Conservation (phyloP, 1,140 invertebrate species). For the Bombyx mandarina region DNA sequence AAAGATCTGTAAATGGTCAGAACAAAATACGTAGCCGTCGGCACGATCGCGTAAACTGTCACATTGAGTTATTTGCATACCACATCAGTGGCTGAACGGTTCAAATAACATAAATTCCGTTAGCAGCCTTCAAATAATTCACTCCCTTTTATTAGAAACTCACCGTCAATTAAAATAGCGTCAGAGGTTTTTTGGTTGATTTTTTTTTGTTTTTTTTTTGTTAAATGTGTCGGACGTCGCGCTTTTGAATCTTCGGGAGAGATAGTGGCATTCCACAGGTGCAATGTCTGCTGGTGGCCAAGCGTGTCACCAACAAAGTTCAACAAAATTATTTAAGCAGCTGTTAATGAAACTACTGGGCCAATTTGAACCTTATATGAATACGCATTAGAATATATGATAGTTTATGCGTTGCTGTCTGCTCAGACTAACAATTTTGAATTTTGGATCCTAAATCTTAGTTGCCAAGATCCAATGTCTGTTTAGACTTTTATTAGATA, state of each 20-base stretch:
- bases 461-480: not conserved
- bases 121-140: slow-evolving; percentile 46
- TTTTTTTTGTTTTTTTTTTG: slow-evolving; percentile 3
- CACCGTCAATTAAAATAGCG: slow-evolving; percentile 64
- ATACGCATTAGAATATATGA: too few relatives aligned
- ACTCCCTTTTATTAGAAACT: slow-evolving; percentile 40
- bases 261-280: slow-evolving; percentile 64
- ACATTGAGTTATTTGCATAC: slow-evolving; percentile 51
- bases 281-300: slow-evolving; percentile 52
- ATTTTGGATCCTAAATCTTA: slow-evolving; percentile 15
- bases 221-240: slow-evolving; percentile 29
- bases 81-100: slow-evolving; percentile 22
- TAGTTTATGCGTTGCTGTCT: not conserved
- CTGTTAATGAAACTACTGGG: too few relatives aligned
- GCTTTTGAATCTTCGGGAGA: slow-evolving; percentile 54
- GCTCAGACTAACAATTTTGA: not conserved
- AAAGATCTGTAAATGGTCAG: not conserved
- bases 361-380: too few relatives aligned
- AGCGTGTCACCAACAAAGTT: slow-evolving; percentile 29
- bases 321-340: slow-evolving; percentile 1
- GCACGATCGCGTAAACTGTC: slow-evolving; percentile 18
- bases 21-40: slow-evolving; percentile 5
- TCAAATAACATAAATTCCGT: slow-evolving; percentile 44
- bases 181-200: slow-evolving; percentile 36
- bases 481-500: slow-evolving; percentile 3